phyloP scores from a whole-genome alignment of 2,113 vertebrate species.

The Muscicapa adusta region DNA sequence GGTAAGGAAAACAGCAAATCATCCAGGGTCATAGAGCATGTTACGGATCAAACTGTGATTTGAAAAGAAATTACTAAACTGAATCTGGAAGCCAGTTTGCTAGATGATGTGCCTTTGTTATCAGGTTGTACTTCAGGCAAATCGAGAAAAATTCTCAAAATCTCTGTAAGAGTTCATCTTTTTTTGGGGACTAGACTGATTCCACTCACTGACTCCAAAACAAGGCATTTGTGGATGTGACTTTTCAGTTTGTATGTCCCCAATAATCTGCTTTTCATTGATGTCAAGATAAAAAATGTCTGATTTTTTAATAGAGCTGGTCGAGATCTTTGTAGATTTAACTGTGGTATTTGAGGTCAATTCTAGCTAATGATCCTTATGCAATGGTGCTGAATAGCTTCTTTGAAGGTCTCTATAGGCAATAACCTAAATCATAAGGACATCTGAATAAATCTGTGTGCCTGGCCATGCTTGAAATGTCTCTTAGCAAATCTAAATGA shows the following conservation, averaged over 20 bases:
- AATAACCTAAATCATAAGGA: background rate
- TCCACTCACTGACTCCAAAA: background rate
- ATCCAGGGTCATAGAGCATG: background rate
- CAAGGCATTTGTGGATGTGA: background rate
- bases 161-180: background rate
- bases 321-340: background rate
- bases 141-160: background rate
- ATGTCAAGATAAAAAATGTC: background rate
- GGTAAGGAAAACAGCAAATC: background rate
- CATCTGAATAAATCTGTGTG: background rate
- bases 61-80: background rate
- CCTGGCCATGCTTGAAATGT: background rate
- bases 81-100: background rate
- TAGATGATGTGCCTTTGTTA: background rate
- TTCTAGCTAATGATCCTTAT: background rate
- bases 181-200: background rate
- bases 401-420: background rate
- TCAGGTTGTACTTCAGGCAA: background rate
- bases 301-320: background rate
- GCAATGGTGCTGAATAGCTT: background rate
- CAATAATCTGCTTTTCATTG: background rate
- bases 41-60: background rate
- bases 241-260: background rate
- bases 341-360: background rate
- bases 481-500: background rate